Evolutionary conservation across 2,888 invertebrate genomes (phyloP).

Genomic region (Drosophila colorata): DNA sequence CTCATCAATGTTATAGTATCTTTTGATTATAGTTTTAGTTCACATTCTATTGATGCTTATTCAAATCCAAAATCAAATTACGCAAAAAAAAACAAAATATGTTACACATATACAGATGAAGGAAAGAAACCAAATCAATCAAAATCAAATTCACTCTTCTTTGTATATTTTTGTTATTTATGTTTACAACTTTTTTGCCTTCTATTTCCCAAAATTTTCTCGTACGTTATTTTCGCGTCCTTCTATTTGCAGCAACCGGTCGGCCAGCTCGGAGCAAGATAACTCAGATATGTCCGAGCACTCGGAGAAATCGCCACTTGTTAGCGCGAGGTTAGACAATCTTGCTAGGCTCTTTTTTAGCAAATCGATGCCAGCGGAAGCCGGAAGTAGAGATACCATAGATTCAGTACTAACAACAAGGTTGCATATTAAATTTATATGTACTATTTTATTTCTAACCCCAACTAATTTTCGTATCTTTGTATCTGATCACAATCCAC

Average conservation of each 20-base stretch:
- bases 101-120: conserved; percentile 15
- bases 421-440: conserved; percentile 81
- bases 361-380: conserved; percentile 86
- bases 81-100: conserved; percentile 14
- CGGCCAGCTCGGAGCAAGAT: conserved; percentile 88
- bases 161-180: conserved; percentile 35
- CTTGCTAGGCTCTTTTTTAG: conserved; percentile 91
- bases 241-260: conserved; percentile 86
- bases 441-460: conserved; percentile 43
- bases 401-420: conserved; percentile 85
- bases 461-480: conserved; percentile 41
- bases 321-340: conserved; percentile 91
- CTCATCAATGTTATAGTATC: conserved; percentile 30
- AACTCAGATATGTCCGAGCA: conserved; percentile 86
- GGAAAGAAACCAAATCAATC: conserved; percentile 2
- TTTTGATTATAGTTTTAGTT: conserved; percentile 33
- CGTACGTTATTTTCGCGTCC: conserved; percentile 50
- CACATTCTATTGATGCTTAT: conserved; percentile 47
- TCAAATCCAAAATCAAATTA: conserved; percentile 27
- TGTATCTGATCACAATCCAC: conserved; percentile 14
- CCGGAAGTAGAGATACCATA: conserved; percentile 85
- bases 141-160: conserved; percentile 22
- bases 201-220: conserved; percentile 37
- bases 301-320: conserved; percentile 88
- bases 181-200: conserved; percentile 28